phyloP scores from a whole-genome alignment of 2,113 vertebrate species.

The Agapornis roseicollis region DNA sequence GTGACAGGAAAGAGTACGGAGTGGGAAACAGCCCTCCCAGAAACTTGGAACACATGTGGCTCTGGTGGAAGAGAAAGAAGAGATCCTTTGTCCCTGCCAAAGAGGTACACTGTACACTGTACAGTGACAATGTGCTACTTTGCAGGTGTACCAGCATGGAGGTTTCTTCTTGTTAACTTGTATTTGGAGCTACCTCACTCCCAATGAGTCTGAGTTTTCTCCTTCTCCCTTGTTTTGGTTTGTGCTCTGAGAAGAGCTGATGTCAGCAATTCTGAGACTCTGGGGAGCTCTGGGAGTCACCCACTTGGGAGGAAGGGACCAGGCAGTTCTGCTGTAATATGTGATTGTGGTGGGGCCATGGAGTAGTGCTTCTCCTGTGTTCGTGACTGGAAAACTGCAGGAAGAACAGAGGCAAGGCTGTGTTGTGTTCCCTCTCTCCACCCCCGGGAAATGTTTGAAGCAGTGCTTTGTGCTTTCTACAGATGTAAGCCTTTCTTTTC shows the following conservation, averaged over 20 bases:
- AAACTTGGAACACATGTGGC: neutral
- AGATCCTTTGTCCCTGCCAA: neutral
- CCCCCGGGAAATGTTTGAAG: neutral
- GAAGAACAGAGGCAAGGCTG: neutral
- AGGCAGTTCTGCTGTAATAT: neutral
- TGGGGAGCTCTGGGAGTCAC: accelerated
- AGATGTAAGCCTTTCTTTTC: neutral
- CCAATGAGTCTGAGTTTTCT: accelerated
- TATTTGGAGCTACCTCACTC: neutral
- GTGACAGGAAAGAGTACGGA: accelerated
- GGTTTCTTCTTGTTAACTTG: neutral
- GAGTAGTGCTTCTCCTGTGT: neutral
- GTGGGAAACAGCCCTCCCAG: neutral
- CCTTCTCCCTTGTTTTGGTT: neutral
- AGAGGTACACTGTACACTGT: neutral
- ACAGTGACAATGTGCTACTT: neutral
- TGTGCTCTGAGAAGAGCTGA: neutral
- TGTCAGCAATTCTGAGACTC: neutral
- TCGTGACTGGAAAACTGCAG: neutral
- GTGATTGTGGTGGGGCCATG: neutral
- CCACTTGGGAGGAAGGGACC: neutral
- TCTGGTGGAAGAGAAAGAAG: neutral
- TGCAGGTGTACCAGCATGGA: neutral
- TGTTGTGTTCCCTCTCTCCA: neutral
- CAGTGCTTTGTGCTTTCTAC: neutral